Base-by-base conservation (phyloP, 1,140 invertebrate genomes). In the Caenorhabditis inopinata region DNA sequence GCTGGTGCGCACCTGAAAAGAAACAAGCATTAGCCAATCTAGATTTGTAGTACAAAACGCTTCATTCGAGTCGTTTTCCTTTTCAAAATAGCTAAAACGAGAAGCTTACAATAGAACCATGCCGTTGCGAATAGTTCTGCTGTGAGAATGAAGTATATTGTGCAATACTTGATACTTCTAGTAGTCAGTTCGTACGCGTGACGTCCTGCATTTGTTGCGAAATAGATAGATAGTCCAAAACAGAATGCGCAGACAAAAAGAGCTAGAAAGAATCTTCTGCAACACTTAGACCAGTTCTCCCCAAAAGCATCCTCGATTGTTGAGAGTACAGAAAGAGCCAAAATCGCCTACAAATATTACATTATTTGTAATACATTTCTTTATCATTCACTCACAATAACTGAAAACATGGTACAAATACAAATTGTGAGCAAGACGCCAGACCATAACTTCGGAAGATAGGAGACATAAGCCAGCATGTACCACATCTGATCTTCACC, bases 31-130 rank as follows among this genome's bases (percentile, higher is more conserved):
- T n/a, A n/a, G n/a, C n/a, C n/a, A n/a, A n/a, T n/a, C n/a, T 25
- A 46, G 46, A n/a, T 35, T 21, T 48, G 16, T 45, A 29, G 7
- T 25, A 23, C 11, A 74, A 25, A 51, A 49, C 18, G 6, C 42
- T 12, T 47, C 74, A 27, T 81, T 62, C 4, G 1, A 29, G 4
- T 4, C 25, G 11, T 51, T 27, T 51, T 14, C 49, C 7, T n/a
- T 51, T n/a, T 81, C 32, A 32, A n/a, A 32, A 79, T 6, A 47
- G 27, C 14, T 75, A 45, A 12, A 23, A 42, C n/a, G 5, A 47
- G n/a, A 18, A 51, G 84, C 83, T 85, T 46, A 86, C 86, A 88
- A 79, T 88, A 88, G 74, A 88, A 86, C 87, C 87, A 88, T 38
- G 82, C 53, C 12, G 88, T 82, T 18, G 87, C 84, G 21, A 88